Evolutionary conservation across 2,888 invertebrate genomes (phyloP), one percentile per base, ranked within the genome.

Genomic region (Drosophila kambysellisi): DNA sequence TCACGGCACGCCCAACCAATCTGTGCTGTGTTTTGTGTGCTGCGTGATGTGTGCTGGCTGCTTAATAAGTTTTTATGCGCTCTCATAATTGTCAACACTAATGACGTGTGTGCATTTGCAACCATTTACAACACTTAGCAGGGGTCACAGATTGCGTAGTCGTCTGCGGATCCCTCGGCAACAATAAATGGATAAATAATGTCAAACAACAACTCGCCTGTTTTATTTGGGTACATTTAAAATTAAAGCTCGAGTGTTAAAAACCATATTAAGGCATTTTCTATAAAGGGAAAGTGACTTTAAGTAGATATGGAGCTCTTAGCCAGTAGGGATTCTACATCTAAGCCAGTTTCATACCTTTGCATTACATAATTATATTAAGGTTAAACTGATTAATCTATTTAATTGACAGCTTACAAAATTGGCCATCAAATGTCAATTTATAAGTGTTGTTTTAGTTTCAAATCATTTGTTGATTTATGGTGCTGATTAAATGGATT

Each of bases 31-130:
- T 29, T 46, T 46, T 46, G 46, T 46, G 46, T 20, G 17, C 6
- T 20, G n/a, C 11, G n/a, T 41, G 9, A 15, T 39, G 29, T 50
- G 29, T 17, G 9, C 32, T 17, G 32, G 48, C 64, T 76, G 77
- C 77, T 76, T 81, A 81, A 76, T 77, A 56, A 46, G 41, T 76
- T 79, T 79, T 79, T 79, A 72, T 81, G 78, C 81, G 59, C 77
- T 68, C 81, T 81, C 78, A 79, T 79, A 79, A 79, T 79, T 79
- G 81, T 79, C 77, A 60, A 48, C 78, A 72, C 78, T 79, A 79
- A 81, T 79, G 81, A 81, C 65, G 65, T 64, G 67, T 78, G 67
- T 70, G 76, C 51, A 50, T 65, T 53, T 58, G 63, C 52, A 56
- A 53, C 46, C 53, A 61, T 57, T 65, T 70, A 61, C 56, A 78